Conservation (phyloP, 2,113 vertebrate genomes). For the Rana temporaria region DNA sequence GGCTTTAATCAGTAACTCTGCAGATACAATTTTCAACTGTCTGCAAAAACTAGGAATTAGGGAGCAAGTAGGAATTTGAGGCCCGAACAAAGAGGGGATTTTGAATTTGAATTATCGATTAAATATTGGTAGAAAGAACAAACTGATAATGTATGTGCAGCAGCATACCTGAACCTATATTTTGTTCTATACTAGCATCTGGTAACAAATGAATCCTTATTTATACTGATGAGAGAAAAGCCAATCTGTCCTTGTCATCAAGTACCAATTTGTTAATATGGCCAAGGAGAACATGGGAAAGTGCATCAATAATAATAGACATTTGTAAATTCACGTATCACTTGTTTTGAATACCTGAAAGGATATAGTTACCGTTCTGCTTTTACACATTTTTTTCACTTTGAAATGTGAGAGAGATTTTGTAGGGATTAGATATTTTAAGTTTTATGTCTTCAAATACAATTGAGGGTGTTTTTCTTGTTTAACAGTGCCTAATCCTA, state of each 20-base stretch:
- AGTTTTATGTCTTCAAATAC: constrained; percentile 66
- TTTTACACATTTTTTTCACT: constrained; percentile 42
- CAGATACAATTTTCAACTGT: no score
- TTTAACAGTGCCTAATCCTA: constrained; percentile 46
- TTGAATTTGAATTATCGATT: no score
- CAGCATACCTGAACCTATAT: background rate
- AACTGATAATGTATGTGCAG: no score
- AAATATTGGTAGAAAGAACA: no score
- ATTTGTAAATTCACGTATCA: constrained; percentile 52
- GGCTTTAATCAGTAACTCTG: no score
- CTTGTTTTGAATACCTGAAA: constrained; percentile 47
- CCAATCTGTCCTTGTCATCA: constrained; percentile 52
- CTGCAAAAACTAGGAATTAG: no score
- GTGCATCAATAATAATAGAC: constrained; percentile 55
- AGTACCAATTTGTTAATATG: constrained; percentile 43
- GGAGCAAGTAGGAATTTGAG: no score
- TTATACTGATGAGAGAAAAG: background rate
- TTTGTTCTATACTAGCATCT: constrained; percentile 1
- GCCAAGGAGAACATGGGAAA: constrained; percentile 49
- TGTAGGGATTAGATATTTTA: constrained; percentile 51
- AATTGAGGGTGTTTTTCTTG: constrained; percentile 68
- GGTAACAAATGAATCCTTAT: constrained; percentile 12
- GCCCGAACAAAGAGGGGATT: no score
- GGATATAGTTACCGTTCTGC: constrained; percentile 52
- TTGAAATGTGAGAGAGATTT: constrained; percentile 55